Base-by-base conservation (phyloP, 2,888 invertebrate genomes). In the Oxytorus armatus region DNA sequence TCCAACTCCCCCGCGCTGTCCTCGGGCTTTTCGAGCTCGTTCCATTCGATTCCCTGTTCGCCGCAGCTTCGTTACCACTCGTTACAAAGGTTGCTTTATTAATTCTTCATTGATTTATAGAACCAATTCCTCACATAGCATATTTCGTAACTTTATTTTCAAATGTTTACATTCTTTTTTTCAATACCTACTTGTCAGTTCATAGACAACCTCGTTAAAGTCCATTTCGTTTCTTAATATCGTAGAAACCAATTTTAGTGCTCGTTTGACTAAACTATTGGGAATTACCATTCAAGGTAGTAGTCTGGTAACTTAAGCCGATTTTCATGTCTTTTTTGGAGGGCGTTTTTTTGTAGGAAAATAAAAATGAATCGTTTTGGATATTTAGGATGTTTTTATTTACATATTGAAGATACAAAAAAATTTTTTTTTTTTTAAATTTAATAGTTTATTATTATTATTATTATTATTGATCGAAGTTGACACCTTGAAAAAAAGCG, bases 1-100 rank as follows among this genome's bases (percentile, higher is more conserved):
- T 70, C 55, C 36, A 11, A 57, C 33, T 66, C 39, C 8, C 11
- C n/a, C n/a, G n/a, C n/a, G n/a, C 63, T 39, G 63, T 61, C 42
- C 23, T 55, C 42, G 14, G 11, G 16, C 21, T 76, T 36, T 23
- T 25, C 14, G 29, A 51, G 33, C 59, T 42, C 53, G 29, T 61
- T 49, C n/a, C 42, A 51, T 68, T 53, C 11, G 16, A 59, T 39
- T 51, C 10, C 42, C 18, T 21, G n/a, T 44, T 63, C 16, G 25
- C 42, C n/a, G 25, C 44, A 16, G 25, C 16, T 63, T 25, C 1
- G 14, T 44, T 23, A n/a, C 44, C 11, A 11, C 57, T 33, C 1
- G 57, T 57, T 57, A 57, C 33, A 33, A 33, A 18, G 57, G 8
- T 33, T 57, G 8, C 33, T 36, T 57, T 18, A 36, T 18, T 36